phyloP scores from a whole-genome alignment of 2,888 invertebrate species.

The Sinopyrophorus schimmeli region DNA sequence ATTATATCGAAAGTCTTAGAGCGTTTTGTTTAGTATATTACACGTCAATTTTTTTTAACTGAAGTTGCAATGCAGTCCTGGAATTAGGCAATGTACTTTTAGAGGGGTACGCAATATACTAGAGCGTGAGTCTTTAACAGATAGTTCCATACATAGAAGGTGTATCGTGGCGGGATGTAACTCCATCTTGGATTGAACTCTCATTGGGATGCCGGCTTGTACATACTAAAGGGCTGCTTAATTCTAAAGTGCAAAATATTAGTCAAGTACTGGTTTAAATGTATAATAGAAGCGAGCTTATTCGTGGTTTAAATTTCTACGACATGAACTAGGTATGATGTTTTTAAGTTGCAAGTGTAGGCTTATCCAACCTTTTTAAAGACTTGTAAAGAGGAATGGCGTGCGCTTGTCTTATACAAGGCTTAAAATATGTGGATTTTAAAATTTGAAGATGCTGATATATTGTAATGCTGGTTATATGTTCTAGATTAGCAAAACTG shows the following conservation, averaged over 20 bases:
- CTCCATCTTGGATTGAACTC: slow-evolving; percentile 80
- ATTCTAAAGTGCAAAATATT: slow-evolving; percentile 33
- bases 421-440: slow-evolving; percentile 60
- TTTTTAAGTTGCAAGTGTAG: slow-evolving; percentile 51
- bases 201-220: slow-evolving; percentile 72
- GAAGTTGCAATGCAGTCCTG: slow-evolving; percentile 55
- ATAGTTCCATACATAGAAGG: slow-evolving; percentile 49
- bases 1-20: too few species aligned
- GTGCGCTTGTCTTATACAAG: slow-evolving; percentile 65
- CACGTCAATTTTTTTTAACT: too few species aligned
- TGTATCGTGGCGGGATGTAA: slow-evolving; percentile 68
- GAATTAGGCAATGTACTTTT: slow-evolving; percentile 61
- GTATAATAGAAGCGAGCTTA: slow-evolving; percentile 46
- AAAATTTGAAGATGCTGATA: slow-evolving; percentile 52
- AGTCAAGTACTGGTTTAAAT: slow-evolving; percentile 38
- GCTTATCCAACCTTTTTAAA: slow-evolving; percentile 52
- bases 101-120: slow-evolving; percentile 58
- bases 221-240: slow-evolving; percentile 54
- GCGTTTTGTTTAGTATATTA: too few species aligned
- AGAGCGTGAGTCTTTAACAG: slow-evolving; percentile 50
- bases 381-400: slow-evolving; percentile 64
- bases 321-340: slow-evolving; percentile 76
- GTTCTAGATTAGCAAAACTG: slow-evolving; percentile 56
- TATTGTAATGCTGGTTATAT: slow-evolving; percentile 56
- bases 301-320: slow-evolving; percentile 64